Base-by-base conservation (phyloP, 2,888 invertebrate species). In the Rhyacophila evoluta region DNA sequence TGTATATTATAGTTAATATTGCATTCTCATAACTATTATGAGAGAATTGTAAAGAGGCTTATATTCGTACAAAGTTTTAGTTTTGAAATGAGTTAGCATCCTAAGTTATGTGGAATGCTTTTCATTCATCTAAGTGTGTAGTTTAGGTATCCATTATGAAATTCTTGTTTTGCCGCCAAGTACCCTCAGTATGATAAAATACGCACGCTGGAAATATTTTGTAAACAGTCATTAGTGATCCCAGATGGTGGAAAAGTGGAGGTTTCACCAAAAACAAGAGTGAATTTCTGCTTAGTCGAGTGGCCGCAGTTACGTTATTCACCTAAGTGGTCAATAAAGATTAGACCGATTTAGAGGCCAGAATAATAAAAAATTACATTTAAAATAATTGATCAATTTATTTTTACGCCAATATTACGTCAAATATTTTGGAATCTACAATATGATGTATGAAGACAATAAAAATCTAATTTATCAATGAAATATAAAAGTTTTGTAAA, bases 171-270 rank as follows among this genome's bases (percentile, higher is more conserved):
- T 55, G 25, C 55, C 10, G 12, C 19, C 55, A 55, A 55, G 55
- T 55, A 19, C 15, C 55, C 55, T 10, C 55, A 19, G 19, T 19
- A 10, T 10, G 19, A 8, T 6, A 55, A 33, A 25, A 55, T 55
- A 55, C 55, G 55, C 25, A 55, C 55, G 15, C 55, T 10, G 55
- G 25, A 55, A 12, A 55, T 55, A 55, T 25, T 55, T 55, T 55
- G 55, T 55, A 10, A 55, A 55, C 6, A 55, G 55, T 55, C 55
- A 55, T 55, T 55, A 55, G 25, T 25, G 55, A 55, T 55, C 55
- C 55, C 55, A 55, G 25, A 55, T 55, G 55, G 55, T 19, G 25
- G 19, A 55, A 55, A 55, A 55, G 55, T 19, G 55, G 8, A 19
- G 19, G 15, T 55, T 55, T 25, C 19, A 55, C 55, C 55, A 19